Evolutionary conservation across 2,797 vertebrate genomes (phyloP), one percentile per base, ranked within the genome.

Genomic region (Helicolenus hilgendorfi): DNA sequence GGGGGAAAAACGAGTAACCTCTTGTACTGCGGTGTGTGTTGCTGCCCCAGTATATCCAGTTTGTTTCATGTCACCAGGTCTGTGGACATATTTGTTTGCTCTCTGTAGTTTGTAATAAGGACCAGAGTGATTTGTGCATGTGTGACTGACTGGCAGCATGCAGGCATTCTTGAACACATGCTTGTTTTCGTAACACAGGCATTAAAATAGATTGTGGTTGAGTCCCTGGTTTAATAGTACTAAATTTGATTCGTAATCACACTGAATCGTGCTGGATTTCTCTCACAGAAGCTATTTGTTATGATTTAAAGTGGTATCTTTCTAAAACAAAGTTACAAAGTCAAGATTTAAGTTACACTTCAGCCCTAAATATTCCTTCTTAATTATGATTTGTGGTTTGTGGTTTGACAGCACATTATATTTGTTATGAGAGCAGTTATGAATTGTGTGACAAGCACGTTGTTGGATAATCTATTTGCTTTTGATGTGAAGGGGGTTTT

Each of bases 31-130:
- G 7, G 20, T 82, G 74, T 71, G 35, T 24, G 7, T 58, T 55
- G 36, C 41, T 53, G 63, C 29, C 36, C 10, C 35, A 41, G n/a
- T 11, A 63, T 68, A 67, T 64, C 38, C n/a, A 64, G 20, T 74
- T 72, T 81, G 77, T 88, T 91, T 82, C 74, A 82, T 75, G 74
- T 79, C 74, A 56, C 53, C 62, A 63, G 27, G 71, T 87, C 24
- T 35, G 71, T 60, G 33, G 49, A 83, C 41, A 60, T 59, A 70
- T 87, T 79, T 58, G 69, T 86, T 83, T 89, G 35, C 45, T 77
- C 41, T 79, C 33, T 78, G 75, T 56, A 72, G 31, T 87, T 89
- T 73, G 27, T 63, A 79, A 63, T 75, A 18, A 73, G 36, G 55
- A 84, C 14, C 11, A 14, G 49, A 59, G 27, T 77, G 68, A 65